Base-by-base conservation (phyloP, 2,113 vertebrate genomes). In the Mungos mungo region DNA sequence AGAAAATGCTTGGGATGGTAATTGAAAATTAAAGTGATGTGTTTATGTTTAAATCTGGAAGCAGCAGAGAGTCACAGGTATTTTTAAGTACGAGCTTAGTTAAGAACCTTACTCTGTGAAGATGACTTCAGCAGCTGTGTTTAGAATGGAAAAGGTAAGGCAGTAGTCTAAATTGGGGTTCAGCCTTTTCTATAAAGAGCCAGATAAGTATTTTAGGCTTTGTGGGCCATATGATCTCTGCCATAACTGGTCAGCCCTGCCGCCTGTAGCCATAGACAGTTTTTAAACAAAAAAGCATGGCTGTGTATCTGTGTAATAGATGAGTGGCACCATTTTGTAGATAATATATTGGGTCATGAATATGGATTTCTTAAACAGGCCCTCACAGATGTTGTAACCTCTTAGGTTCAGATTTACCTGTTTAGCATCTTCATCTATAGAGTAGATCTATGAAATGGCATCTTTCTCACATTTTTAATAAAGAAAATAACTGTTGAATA, bases 401-500 rank as follows among this genome's bases (percentile, higher is more conserved):
- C 65, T 63, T 81, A 50, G 29, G 2, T 76, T 95, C 29, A 72
- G 29, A 95, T 66, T 91, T 27, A 65, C 9, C 29, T 88, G 19
- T 93, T 80, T 71, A 79, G 19, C 69, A 25, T 88, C 29, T 33
- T 95, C 23, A 50, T 68, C 47, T 77, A 14, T 95, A 84, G 87
- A 94, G 63, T 45, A 47, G 2, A 41, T 35, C 18, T 77, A 57
- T 92, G 76, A 96, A 88, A 72, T 96, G 33, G 1, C 31, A 88
- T 80, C 15, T 71, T 82, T 94, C n/a, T 82, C n/a, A 77, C 13
- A 7, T 66, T 97, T 96, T 79, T 38, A 71, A 74, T 91, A 80
- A 96, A 92, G 18, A 79, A 86, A 90, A 47, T 80, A 74, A 31
- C n/a, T 85, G 15, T 14, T 81, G 63, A 87, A 27, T 79, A 86